phyloP scores from a whole-genome alignment of 1,140 invertebrate species.

The Helicoverpa zea region DNA sequence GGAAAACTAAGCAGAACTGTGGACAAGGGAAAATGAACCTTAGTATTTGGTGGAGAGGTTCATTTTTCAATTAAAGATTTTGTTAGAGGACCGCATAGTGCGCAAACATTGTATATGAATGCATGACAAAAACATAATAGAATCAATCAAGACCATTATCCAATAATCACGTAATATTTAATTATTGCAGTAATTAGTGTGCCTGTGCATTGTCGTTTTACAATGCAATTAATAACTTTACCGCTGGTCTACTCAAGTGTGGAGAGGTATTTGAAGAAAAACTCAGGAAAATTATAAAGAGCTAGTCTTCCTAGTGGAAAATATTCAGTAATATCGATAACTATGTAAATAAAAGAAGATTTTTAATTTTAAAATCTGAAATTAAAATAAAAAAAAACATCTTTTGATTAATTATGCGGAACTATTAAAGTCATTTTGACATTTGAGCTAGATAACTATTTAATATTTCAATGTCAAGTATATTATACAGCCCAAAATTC shows the following conservation, averaged over 20 bases:
- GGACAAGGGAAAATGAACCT: slow-evolving; percentile 62
- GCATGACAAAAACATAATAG: not conserved
- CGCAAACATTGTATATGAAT: not conserved
- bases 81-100: not conserved
- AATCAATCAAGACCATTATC: not conserved
- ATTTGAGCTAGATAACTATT: not conserved
- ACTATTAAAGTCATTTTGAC: not conserved
- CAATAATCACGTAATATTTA: not conserved
- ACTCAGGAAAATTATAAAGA: not conserved
- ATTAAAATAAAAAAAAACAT: not conserved
- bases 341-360: not conserved
- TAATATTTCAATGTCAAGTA: not conserved
- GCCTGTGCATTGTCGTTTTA: not conserved
- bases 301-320: not conserved
- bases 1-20: slow-evolving; percentile 90
- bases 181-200: slow-evolving; percentile 2
- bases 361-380: no score
- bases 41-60: not conserved
- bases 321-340: not conserved
- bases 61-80: not conserved
- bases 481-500: not conserved
- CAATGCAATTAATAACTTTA: not conserved
- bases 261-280: slow-evolving; percentile 18
- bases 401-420: not conserved
- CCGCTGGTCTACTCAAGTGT: slow-evolving; percentile 1